Base-by-base conservation (phyloP, 1,140 invertebrate genomes). In the Drosophila ogumai region DNA sequence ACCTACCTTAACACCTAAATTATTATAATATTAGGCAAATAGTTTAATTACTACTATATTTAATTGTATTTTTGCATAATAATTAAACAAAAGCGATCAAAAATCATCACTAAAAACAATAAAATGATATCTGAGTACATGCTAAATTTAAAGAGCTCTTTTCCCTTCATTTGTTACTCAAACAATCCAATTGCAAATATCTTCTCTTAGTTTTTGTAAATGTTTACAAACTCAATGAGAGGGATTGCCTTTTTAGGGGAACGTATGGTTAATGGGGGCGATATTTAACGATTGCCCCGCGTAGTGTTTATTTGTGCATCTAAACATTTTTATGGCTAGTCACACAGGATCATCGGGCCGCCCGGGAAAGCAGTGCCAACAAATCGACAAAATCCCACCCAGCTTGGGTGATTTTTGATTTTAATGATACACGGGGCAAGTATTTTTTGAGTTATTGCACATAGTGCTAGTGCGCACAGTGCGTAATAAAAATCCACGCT, bases 361-460 rank as follows among this genome's bases (percentile, higher is more conserved):
- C 25, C 25, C 25, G 25, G 46, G 46, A 40, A 40, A 52, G 49
- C 65, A 49, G 72, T 55, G 64, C 34, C 65, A 47, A 47, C 46
- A 43, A 61, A 44, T 65, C 61, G 22, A 56, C 4, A 56, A 40
- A 50, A 68, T 56, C 58, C 71, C 82, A 75, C 84, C 77, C 80
- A 77, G 82, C 80, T 81, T 84, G 84, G 81, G 50, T 68, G 54
- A 60, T 67, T 84, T 87, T 84, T 84, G 84, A 88, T 88, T 88
- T 88, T 88, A 88, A 88, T 88, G 84, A 88, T 88, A 90, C 59
- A 81, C 85, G 63, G 73, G 58, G 31, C 80, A 88, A 88, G 84
- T 88, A 90, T 87, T 88, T 87, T 87, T 87, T 87, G 84, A 88
- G 81, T 87, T 87, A 87, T 87, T 88, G 84, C 64, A 55, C 75